These are phyloP conservation scores for Pachymerium ferrugineum DNA, from an alignment of 2,888 invertebrate species.

Conservation along the genomic window DNA sequence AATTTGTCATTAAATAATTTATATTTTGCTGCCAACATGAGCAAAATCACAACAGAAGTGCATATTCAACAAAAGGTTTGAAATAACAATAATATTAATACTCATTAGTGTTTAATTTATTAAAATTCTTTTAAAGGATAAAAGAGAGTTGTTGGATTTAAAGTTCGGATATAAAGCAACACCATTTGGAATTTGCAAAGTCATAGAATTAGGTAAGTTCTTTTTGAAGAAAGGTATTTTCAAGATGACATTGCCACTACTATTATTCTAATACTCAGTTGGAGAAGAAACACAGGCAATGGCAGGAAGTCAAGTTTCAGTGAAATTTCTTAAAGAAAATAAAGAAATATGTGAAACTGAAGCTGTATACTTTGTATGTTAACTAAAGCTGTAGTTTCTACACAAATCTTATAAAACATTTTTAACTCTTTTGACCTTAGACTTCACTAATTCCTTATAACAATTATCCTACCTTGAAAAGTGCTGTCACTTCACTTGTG, in stretches of 20 bases:
- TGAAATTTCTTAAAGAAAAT: not conserved
- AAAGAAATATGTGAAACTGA: not conserved
- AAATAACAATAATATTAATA: not conserved
- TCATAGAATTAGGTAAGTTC: not conserved
- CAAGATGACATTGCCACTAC: not conserved
- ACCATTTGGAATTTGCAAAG: not conserved
- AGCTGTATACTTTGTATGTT: not conserved
- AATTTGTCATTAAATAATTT: not conserved
- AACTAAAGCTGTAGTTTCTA: too few species aligned
- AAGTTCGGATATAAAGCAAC: not conserved
- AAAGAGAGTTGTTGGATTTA: not conserved
- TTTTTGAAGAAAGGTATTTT: not conserved
- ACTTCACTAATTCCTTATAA: too few species aligned
- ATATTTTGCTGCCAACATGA: not conserved
- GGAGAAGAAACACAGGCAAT: not conserved
- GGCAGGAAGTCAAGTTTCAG: not conserved
- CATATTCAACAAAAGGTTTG: not conserved
- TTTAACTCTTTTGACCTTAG: not conserved
- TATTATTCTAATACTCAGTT: not conserved
- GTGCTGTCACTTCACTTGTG: too few species aligned
- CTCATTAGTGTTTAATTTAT: not conserved
- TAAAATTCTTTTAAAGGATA: not conserved
- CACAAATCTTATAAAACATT: too few species aligned
- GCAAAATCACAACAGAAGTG: not conserved
- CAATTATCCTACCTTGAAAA: too few species aligned